Evolutionary conservation across 1,140 invertebrate species (phyloP).

Genomic region (Atta texana): DNA sequence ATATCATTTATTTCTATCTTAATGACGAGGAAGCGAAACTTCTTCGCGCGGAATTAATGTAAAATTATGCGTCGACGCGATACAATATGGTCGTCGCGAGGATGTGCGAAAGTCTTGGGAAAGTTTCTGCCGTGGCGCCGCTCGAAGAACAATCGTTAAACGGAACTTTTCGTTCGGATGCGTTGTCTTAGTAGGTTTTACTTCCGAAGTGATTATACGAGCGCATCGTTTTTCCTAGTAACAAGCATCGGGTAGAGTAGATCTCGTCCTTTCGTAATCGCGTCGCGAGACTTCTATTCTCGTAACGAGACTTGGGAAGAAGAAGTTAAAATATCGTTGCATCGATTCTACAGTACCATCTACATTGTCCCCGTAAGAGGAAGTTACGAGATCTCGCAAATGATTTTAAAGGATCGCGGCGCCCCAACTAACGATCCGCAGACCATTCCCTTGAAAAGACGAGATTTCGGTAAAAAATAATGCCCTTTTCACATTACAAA

Average conservation of each 20-base stretch:
- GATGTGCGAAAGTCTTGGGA: slow-evolving; percentile 37
- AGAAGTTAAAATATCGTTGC: slow-evolving; percentile 5
- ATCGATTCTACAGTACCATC: background rate
- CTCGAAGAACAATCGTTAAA: slow-evolving; percentile 66
- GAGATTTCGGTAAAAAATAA: slow-evolving; percentile 20
- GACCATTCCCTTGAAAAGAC: background rate
- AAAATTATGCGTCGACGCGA: slow-evolving; percentile 39
- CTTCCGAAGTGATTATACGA: slow-evolving; percentile 47
- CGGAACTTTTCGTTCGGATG: slow-evolving; percentile 60
- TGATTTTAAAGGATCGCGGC: background rate
- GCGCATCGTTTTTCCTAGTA: slow-evolving; percentile 32
- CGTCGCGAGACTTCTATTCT: slow-evolving; percentile 1
- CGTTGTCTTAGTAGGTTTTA: slow-evolving; percentile 23
- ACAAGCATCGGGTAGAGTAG: background rate
- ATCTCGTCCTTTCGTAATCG: slow-evolving; percentile 12
- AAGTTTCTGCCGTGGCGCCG: slow-evolving; percentile 31
- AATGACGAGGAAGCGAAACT: slow-evolving; percentile 42
- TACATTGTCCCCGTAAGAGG: background rate
- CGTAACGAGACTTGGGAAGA: slow-evolving; percentile 37
- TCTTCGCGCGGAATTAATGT: slow-evolving; percentile 35
- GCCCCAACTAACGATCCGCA: background rate
- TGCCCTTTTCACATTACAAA: background rate
- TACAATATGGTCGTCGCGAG: slow-evolving; percentile 31
- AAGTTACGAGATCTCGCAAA: slow-evolving; percentile 28
- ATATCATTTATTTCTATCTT: slow-evolving; percentile 45